Evolutionary conservation across 2,888 invertebrate species (phyloP), one percentile per base, ranked within the genome.

Genomic region (Polydrusus pterygomalis): DNA sequence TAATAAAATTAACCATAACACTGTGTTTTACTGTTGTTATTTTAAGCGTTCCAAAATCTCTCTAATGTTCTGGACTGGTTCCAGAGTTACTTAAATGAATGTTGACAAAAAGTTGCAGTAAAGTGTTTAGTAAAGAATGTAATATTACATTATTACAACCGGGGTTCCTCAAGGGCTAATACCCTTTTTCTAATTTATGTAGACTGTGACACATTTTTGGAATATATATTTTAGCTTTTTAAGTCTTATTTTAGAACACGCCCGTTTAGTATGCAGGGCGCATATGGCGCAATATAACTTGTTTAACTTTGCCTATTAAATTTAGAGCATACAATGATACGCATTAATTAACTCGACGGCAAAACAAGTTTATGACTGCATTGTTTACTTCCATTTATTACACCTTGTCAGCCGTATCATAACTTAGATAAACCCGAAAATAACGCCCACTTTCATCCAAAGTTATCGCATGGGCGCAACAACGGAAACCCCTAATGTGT

Each of bases 401-500:
- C 51, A 67, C 67, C 67, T 67, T 54, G 67, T 64, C 64, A 62
- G 62, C 20, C 18, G 40, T 20, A 20, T 64, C 64, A 67, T 67
- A 67, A 67, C 54, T 67, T 51, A 51, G 51, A 51, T 67, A 54
- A 51, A 51, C 67, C 47, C 58, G 38, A 60, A 60, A 60, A 60
- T 67, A 13, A 47, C 54, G 67, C 67, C 67, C 51, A 67, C 38
- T 67, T 54, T 67, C 67, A 38, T 38, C 51, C 67, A 51, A 67
- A 67, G 51, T 51, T 67, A 62, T 70, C 62, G 70, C 70, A 49
- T 60, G 62, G 70, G 70, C 60, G 62, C 56, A 47, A 67, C 67
- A 34, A 67, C 67, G 67, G 67, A 67, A 67, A 67, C 62, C 70
- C 70, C 62, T 43, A 75, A 56, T 54, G 54, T 64, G 74, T 70